These are phyloP conservation scores for Aegithalos caudatus DNA, from an alignment of 2,113 vertebrate species.

Conservation along the genomic window DNA sequence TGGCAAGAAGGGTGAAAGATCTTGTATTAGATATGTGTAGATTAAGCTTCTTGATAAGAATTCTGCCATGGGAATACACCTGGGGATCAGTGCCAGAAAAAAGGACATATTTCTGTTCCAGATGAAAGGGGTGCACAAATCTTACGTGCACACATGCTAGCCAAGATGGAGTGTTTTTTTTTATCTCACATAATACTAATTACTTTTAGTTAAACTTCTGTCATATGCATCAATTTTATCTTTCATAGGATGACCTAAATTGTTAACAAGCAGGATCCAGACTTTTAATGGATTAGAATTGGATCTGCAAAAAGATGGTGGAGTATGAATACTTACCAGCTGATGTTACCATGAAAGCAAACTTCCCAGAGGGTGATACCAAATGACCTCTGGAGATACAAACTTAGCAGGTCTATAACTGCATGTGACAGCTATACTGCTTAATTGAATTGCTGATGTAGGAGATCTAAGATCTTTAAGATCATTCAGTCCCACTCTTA, in stretches of 20 bases:
- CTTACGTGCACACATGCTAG: not conserved
- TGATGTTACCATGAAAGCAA: not conserved
- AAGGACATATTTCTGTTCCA: not conserved
- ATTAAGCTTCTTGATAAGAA: conserved; percentile 17
- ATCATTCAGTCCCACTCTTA: not conserved
- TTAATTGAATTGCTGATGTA: not conserved
- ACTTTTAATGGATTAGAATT: not conserved
- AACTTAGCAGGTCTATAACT: not conserved
- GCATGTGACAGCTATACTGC: not conserved
- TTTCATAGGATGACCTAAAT: not conserved
- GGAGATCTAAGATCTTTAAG: not conserved
- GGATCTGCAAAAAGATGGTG: not conserved
- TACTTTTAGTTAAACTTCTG: not conserved
- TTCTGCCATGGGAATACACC: not conserved
- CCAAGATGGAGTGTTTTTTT: not conserved
- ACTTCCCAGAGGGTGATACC: not conserved
- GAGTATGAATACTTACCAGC: not conserved
- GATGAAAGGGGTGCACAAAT: not conserved
- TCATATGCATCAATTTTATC: not conserved
- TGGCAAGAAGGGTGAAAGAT: conserved; percentile 54
- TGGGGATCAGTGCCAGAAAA: not conserved
- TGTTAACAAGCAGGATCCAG: not conserved
- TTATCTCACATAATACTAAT: not conserved
- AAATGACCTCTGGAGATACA: not conserved
- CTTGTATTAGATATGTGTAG: conserved; percentile 25